Base-by-base conservation (phyloP, 2,888 invertebrate genomes). In the Lasioglossum figueresi region DNA sequence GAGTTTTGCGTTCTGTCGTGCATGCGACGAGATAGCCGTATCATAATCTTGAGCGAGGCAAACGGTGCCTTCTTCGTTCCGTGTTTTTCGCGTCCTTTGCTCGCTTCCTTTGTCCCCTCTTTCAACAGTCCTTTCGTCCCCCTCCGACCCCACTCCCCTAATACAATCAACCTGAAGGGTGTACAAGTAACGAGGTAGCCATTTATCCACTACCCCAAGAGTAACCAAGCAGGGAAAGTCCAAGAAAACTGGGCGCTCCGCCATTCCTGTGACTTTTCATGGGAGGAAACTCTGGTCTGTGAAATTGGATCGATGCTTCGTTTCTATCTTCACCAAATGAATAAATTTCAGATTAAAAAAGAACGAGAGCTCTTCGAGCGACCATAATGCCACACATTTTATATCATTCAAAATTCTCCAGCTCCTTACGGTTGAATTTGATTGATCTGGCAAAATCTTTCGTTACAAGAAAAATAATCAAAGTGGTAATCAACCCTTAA, bases 141-240 rank as follows among this genome's bases (percentile, higher is more conserved):
- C 63, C 74, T 72, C 83, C 8, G 1, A 40, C 19, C 89, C 4
- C 16, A 16, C 45, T 71, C 74, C 83, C 23, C 88, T 86, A 85
- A 88, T 85, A 90, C 90, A 90, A 90, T 90, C 90, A 91, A 88
- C 87, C 88, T 89, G 75, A 86, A 90, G 89, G 87, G 89, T 85
- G 88, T 87, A 85, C 87, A 82, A 79, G 85, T 91, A 90, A 88
- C 90, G 89, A 87, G 90, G 88, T 89, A 87, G 90, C 91, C 90
- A 90, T 90, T 90, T 90, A 90, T 91, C 86, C 88, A 85, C 88
- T 86, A 88, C 88, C 88, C 83, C 72, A 81, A 85, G 84, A 90
- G 85, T 87, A 90, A 90, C 90, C 91, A 87, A 91, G 85, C 89
- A 83, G 84, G 85, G 88, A 90, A 89, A 89, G 89, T 89, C 90